A percentile compares a stretch with the other conserved stretches of the same genome.
These are phyloP conservation scores for Lophius americanus DNA, from an alignment of 2,797 vertebrate species.

Conservation along the genomic window DNA sequence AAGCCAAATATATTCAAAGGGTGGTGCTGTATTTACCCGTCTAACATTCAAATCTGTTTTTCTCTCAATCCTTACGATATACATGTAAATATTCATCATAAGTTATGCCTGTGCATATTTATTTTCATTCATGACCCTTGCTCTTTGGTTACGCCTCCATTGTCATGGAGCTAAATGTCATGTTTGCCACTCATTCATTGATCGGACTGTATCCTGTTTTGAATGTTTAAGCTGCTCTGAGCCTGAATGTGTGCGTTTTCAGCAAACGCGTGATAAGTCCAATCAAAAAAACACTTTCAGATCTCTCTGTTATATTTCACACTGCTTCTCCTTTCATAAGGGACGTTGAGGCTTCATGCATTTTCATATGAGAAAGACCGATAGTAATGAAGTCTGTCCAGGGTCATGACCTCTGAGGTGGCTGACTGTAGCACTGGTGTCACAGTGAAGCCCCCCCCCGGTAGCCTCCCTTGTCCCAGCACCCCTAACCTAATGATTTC, in stretches of 20 bases:
- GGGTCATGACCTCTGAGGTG: constrained; percentile 60
- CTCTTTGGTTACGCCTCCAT: constrained; percentile 14
- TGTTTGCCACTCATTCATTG: constrained; percentile 54
- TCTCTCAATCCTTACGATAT: background rate
- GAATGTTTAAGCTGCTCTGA: background rate
- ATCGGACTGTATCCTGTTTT: constrained; percentile 37
- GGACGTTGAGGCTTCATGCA: background rate
- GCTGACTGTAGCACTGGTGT: constrained; percentile 55
- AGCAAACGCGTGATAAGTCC: background rate
- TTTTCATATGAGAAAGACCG: constrained; percentile 33
- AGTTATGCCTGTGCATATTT: background rate
- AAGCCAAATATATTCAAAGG: constrained; percentile 65
- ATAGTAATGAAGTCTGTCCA: constrained; percentile 37
- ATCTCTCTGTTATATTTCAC: background rate
- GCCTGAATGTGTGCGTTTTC: background rate
- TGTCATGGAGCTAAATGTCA: constrained; percentile 29
- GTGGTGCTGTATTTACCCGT: constrained; percentile 62
- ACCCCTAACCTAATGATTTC: constrained; percentile 73
- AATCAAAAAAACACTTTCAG: background rate
- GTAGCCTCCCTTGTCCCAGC: constrained; percentile 42
- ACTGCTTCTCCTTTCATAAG: constrained; percentile 2
- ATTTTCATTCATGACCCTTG: constrained; percentile 19
- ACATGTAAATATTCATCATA: no score
- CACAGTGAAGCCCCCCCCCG: constrained; percentile 28
- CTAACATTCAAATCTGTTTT: constrained; percentile 58